Percentiles rank a stretch among this genome's conserved stretches.
Evolutionary conservation across 2,797 vertebrate species (phyloP).

Genomic region (Cephalopachus bancanus): DNA sequence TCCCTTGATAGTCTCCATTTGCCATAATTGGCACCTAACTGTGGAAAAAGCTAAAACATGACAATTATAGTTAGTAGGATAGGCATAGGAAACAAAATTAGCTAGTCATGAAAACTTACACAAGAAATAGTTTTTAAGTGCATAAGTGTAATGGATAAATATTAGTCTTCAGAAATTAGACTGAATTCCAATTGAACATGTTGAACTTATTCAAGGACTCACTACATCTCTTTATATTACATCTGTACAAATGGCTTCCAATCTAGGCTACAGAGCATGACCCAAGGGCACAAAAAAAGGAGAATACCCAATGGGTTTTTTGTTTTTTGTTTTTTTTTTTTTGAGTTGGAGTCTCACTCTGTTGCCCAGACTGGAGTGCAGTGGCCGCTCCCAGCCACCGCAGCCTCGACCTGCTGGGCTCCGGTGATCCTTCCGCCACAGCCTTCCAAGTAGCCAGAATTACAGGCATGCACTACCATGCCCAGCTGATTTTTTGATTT

Average conservation of each 20-base stretch:
- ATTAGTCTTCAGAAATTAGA: slow-evolving; percentile 33
- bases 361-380: no score
- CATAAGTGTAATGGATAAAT: background rate
- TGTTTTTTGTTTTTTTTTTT: no score
- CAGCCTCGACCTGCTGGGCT: no score
- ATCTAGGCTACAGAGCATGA: background rate
- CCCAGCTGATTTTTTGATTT: no score
- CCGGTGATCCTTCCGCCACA: no score
- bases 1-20: background rate
- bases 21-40: background rate
- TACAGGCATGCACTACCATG: no score
- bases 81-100: slow-evolving; percentile 18
- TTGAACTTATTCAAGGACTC: background rate
- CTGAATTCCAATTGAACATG: background rate
- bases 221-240: background rate
- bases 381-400: no score
- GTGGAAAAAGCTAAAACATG: background rate
- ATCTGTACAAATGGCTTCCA: slow-evolving; percentile 25
- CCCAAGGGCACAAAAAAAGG: background rate
- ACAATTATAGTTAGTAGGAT: background rate
- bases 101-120: background rate
- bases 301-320: background rate
- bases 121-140: slow-evolving; percentile 40
- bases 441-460: no score
- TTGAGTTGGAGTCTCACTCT: no score